These are phyloP conservation scores for Lepisosteus oculatus DNA, from an alignment of 2,113 vertebrate species.

Conservation along the genomic window DNA sequence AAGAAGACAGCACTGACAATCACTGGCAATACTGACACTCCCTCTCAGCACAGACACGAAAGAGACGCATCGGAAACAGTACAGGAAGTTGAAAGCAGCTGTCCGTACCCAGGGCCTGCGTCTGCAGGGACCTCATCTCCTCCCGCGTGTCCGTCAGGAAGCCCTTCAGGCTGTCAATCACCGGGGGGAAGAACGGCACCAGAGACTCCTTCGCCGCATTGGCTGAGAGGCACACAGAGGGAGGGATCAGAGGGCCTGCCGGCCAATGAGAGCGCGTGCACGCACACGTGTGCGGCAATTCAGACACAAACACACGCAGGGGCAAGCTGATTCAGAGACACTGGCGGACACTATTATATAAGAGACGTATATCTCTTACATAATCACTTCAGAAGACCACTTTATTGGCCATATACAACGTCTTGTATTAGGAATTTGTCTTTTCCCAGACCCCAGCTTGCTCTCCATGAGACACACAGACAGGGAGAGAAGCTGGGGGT, in stretches of 20 bases:
- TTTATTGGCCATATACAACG: too few species aligned
- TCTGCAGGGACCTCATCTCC: slow-evolving; percentile 75
- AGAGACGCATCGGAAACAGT: neutral
- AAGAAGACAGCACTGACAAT: too few species aligned
- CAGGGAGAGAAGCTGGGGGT: too few species aligned
- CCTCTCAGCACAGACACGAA: neutral
- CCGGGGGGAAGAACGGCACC: slow-evolving; percentile 75
- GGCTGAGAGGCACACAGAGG: slow-evolving; percentile 48
- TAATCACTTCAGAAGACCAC: too few species aligned
- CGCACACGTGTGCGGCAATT: neutral
- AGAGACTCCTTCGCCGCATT: slow-evolving; percentile 77
- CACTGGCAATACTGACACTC: too few species aligned
- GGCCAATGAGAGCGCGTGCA: neutral
- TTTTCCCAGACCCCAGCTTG: too few species aligned
- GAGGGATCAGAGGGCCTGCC: neutral
- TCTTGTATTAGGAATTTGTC: too few species aligned
- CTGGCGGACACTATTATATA: too few species aligned
- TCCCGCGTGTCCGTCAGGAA: slow-evolving; percentile 72
- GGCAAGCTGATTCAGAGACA: too few species aligned
- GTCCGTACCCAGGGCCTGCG: slow-evolving; percentile 76
- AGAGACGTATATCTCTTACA: too few species aligned
- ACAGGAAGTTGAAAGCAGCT: neutral
- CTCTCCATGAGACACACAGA: too few species aligned
- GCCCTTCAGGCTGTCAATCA: slow-evolving; percentile 76
- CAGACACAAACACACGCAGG: neutral